phyloP scores from a whole-genome alignment of 1,140 invertebrate genomes.

The Acromyrmex echinatior region DNA sequence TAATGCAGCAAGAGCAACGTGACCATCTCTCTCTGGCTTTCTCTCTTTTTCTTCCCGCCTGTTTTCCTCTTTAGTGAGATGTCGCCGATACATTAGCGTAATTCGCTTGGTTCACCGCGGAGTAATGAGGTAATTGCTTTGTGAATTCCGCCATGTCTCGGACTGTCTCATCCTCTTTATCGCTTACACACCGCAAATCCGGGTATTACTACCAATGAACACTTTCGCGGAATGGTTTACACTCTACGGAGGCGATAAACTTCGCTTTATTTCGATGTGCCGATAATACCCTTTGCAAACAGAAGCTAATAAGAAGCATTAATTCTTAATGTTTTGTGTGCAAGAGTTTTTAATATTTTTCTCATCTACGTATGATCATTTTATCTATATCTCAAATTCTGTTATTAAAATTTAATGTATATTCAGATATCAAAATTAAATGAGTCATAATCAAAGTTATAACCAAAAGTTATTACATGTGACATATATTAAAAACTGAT shows the following conservation, averaged over 20 bases:
- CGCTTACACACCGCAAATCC: constrained; percentile 57
- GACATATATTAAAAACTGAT: neutral
- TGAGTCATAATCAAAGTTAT: neutral
- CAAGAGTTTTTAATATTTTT: neutral
- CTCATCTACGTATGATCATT: neutral
- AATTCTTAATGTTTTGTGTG: neutral
- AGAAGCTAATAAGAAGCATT: neutral
- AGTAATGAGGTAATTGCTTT: constrained; percentile 75
- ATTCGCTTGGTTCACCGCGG: constrained; percentile 62
- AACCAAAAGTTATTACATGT: neutral
- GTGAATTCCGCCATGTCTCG: constrained; percentile 48
- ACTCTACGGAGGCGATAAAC: constrained; percentile 35
- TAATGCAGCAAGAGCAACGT: constrained; percentile 20
- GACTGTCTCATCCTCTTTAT: constrained; percentile 24
- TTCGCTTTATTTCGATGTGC: neutral
- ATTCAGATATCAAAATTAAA: neutral
- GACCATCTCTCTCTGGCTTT: too few relatives aligned
- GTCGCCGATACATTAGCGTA: constrained; percentile 73
- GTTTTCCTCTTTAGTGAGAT: constrained; percentile 23
- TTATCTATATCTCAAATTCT: neutral
- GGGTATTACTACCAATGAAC: constrained; percentile 46
- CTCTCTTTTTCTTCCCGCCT: neutral
- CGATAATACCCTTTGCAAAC: neutral
- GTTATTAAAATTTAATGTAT: neutral
- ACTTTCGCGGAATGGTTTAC: constrained; percentile 55